Percentiles rank a stretch among this genome's conserved stretches.
phyloP scores from a whole-genome alignment of 2,888 invertebrate genomes.

The Temnothorax unifasciatus region DNA sequence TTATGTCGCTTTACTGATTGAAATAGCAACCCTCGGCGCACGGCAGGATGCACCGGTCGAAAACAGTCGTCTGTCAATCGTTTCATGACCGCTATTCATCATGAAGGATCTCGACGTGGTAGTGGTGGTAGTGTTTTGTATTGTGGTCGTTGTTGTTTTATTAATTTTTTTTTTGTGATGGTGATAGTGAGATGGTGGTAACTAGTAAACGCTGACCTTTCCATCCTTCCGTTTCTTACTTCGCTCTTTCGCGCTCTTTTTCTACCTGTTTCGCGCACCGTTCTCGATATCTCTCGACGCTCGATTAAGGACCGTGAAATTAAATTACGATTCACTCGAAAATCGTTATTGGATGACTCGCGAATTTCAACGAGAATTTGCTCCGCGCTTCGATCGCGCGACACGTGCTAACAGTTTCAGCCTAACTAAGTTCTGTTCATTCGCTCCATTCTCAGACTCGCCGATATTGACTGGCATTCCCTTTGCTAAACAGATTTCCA shows the following conservation, averaged over 20 bases:
- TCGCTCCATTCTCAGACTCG: conserved; percentile 30
- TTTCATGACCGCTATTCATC: conserved; percentile 78
- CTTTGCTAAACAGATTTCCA: conserved; percentile 3
- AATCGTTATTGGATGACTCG: conserved; percentile 15
- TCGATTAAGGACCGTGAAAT: conserved; percentile 41
- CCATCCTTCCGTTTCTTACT: conserved; percentile 50
- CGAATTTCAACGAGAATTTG: conserved; percentile 34
- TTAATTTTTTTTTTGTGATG: conserved; percentile 68
- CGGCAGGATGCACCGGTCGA: conserved; percentile 83
- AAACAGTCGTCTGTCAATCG: conserved; percentile 82
- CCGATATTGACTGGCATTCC: neutral
- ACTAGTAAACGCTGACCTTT: conserved; percentile 58
- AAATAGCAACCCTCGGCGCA: conserved; percentile 81
- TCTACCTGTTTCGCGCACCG: conserved; percentile 70
- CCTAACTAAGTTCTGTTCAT: conserved; percentile 55
- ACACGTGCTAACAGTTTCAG: conserved; percentile 44
- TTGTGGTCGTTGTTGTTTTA: conserved; percentile 72
- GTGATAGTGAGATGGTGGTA: conserved; percentile 69
- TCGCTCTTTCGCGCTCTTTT: conserved; percentile 69
- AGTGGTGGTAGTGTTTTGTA: conserved; percentile 75
- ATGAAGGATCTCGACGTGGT: conserved; percentile 82
- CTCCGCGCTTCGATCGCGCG: conserved; percentile 8
- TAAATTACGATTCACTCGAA: conserved; percentile 25
- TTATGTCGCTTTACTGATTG: conserved; percentile 48
- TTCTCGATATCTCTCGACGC: conserved; percentile 57